Percentiles rank a stretch among this genome's conserved stretches.
Conservation (phyloP, 2,113 vertebrate species). For the Ictalurus punctatus region DNA sequence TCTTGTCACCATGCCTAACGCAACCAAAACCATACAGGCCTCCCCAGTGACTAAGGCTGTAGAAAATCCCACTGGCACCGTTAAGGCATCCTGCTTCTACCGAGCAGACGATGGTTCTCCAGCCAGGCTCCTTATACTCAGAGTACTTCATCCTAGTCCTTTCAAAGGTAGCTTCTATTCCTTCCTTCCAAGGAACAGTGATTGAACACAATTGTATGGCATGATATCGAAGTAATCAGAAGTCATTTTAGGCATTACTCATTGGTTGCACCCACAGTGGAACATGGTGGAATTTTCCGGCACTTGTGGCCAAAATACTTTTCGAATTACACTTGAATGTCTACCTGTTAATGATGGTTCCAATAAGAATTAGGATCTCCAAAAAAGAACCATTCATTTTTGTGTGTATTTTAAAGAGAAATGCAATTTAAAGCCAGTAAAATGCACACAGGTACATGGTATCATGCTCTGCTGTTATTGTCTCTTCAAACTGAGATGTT, state of each 20-base stretch:
- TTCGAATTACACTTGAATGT: not conserved
- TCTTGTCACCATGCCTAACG: no score
- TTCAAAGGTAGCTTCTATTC: no score
- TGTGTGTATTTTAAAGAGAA: not conserved
- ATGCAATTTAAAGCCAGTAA: not conserved
- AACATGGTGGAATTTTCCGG: not conserved
- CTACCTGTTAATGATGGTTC: not conserved
- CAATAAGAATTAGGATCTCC: not conserved
- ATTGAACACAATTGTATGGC: slow-evolving; percentile 6
- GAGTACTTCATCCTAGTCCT: no score
- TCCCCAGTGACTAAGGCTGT: no score
- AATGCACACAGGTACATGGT: not conserved
- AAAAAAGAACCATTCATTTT: not conserved
- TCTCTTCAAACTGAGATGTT: not conserved
- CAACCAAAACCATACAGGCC: no score
- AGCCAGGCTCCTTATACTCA: no score
- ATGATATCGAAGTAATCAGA: not conserved
- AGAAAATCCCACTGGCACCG: no score
- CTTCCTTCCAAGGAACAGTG: not conserved
- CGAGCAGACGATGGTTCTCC: no score
- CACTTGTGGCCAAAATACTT: not conserved
- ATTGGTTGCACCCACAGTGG: not conserved
- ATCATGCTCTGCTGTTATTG: not conserved
- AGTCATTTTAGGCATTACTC: slow-evolving; percentile 9
- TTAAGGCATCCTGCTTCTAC: no score